A percentile compares a stretch with the other conserved stretches of the same genome.
phyloP scores from a whole-genome alignment of 1,140 invertebrate genomes.

The Cotesia chilonis region DNA sequence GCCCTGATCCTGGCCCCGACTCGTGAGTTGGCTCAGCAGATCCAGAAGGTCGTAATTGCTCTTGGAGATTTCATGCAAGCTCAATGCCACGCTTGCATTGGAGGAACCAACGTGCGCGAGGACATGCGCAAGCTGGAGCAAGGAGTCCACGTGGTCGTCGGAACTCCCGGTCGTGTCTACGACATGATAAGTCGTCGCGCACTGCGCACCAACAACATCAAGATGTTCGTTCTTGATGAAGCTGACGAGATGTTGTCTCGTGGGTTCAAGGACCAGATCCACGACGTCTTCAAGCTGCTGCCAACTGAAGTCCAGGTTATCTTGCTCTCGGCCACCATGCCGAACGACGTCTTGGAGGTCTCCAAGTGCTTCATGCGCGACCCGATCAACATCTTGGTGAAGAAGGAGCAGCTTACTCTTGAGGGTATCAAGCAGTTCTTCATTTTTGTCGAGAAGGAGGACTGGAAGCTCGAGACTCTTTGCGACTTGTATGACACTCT shows the following conservation, averaged over 20 bases:
- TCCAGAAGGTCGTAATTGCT: no score
- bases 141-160: no score
- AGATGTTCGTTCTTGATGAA: conserved; percentile 98
- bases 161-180: no score
- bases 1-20: no score
- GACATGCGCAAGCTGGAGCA: no score
- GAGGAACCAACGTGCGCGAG: no score
- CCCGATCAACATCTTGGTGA: conserved; percentile 96
- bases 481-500: no score
- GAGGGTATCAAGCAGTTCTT: conserved; percentile 69
- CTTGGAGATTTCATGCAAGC: no score
- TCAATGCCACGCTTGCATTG: no score
- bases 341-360: conserved; percentile 94
- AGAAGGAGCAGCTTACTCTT: conserved; percentile 99
- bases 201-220: conserved; percentile 86
- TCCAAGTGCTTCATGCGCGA: conserved; percentile 97
- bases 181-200: conserved; percentile 97
- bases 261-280: conserved; percentile 99
- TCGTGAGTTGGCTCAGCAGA: no score
- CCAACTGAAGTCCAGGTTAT: conserved; percentile 87
- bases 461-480: no score
- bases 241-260: conserved; percentile 99
- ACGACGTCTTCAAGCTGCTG: conserved; percentile 96
- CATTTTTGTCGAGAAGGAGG: conserved; percentile 80
- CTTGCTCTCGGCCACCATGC: conserved; percentile 97